Base-by-base conservation (phyloP, 2,888 invertebrate species). In the Lasioglossum calceatum region DNA sequence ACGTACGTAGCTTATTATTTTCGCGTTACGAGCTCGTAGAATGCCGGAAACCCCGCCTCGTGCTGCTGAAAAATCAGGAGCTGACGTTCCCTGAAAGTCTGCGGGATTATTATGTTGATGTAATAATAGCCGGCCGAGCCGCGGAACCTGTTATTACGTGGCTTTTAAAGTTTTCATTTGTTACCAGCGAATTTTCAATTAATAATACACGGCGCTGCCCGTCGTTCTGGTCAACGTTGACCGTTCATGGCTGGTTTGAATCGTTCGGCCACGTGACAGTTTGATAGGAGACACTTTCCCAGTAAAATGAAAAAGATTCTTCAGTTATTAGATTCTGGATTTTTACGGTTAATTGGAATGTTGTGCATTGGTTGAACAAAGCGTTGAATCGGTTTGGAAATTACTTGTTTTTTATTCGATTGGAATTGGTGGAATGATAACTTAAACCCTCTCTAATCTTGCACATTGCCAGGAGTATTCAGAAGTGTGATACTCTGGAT, bases 11-110 rank as follows among this genome's bases (percentile, higher is more conserved):
- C 58, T 85, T 80, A 85, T 86, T 85, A 85, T 85, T 81, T 85
- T 87, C 79, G 67, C 79, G 70, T 85, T 87, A 79, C 73, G 76
- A 54, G 70, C 42, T 73, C 70, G 81, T 42, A 76, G 81, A 79
- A 82, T 74, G 79, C 79, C 71, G 86, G 86, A 86, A 85, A 87
- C 79, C 76, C 70, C 81, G 73, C 75, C 85, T 81, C 14, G 47
- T 27, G 44, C 39, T 44, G 36, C 19, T 72, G 71, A 85, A 85
- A 86, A 79, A 79, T 81, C 44, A 75, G 80, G 36, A 47, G 72
- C 54, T 71, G 78, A 81, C 75, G 85, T 78, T 75, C 47, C 75
- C 36, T 64, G 71, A 78, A 72, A 81, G 36, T 84, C 79, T 42
- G n/a, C 76, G 16, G 54, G 47, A 79, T 83, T 71, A 79, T 84